These are phyloP conservation scores for Perizoma affinitatum DNA, from an alignment of 2,888 invertebrate genomes.

Conservation along the genomic window DNA sequence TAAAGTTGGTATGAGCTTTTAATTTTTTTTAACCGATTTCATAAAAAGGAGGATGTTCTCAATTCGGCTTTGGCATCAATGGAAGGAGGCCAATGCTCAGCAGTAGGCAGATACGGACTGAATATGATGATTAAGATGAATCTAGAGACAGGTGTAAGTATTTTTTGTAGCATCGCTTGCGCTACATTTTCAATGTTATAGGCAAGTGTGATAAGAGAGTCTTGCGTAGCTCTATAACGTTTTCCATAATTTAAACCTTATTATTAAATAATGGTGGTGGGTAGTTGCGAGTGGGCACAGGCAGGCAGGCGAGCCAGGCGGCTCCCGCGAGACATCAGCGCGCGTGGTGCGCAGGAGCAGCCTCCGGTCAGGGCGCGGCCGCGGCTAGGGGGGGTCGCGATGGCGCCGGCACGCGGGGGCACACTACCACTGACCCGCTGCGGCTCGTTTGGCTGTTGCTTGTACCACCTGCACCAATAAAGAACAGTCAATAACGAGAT, in stretches of 20 bases:
- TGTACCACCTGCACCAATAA: conserved; percentile 53
- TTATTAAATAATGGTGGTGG: conserved; percentile 52
- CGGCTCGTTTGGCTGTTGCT: conserved; percentile 67
- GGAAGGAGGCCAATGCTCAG: too few relatives aligned
- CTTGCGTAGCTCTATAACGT: not conserved
- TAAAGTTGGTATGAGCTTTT: too few relatives aligned
- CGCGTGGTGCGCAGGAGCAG: conserved; percentile 69
- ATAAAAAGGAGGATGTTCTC: too few relatives aligned
- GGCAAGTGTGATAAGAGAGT: not conserved
- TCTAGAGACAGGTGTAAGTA: too few relatives aligned
- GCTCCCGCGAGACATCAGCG: conserved; percentile 73
- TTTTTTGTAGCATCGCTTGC: too few relatives aligned
- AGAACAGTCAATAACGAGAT: too few relatives aligned
- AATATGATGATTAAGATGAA: too few relatives aligned
- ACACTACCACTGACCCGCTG: conserved; percentile 82
- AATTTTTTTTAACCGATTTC: too few relatives aligned
- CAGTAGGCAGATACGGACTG: too few relatives aligned
- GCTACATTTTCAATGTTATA: too few relatives aligned
- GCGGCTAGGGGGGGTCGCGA: conserved; percentile 73
- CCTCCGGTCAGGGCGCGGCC: conserved; percentile 77
- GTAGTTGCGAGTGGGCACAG: conserved; percentile 60
- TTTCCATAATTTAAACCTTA: not conserved
- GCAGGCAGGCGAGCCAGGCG: conserved; percentile 73
- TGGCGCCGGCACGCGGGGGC: conserved; percentile 86
- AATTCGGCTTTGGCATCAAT: too few relatives aligned